phyloP scores from a whole-genome alignment of 1,140 invertebrate genomes.

The Meloidogyne chitwoodi region DNA sequence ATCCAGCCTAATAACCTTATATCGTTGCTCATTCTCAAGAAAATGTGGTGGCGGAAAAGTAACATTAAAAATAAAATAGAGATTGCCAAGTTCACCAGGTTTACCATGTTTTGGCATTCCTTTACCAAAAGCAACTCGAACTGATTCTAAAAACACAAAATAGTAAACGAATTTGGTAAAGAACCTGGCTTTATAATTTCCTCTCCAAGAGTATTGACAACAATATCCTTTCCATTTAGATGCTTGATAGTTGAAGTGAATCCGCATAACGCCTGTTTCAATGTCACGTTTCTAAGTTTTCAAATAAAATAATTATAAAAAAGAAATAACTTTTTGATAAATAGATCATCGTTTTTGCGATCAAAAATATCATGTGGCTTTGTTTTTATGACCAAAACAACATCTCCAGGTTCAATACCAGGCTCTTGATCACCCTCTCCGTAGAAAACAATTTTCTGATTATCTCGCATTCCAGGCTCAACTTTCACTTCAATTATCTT shows the following conservation, averaged over 20 bases:
- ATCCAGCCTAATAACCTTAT: constrained; percentile 62
- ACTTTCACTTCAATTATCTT: constrained; percentile 67
- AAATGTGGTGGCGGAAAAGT: constrained; percentile 79
- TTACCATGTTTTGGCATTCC: constrained; percentile 64
- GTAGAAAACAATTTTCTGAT: constrained; percentile 59
- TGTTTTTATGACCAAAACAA: constrained; percentile 64
- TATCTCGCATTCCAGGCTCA: constrained; percentile 66
- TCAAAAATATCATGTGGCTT: constrained; percentile 63
- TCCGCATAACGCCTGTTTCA: constrained; percentile 66
- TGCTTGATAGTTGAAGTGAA: constrained; percentile 69
- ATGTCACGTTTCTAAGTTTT: constrained; percentile 61
- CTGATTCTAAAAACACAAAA: constrained; percentile 49
- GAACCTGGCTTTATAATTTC: constrained; percentile 70
- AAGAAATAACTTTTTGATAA: constrained; percentile 58
- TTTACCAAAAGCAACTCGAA: constrained; percentile 64
- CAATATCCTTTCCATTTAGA: constrained; percentile 75
- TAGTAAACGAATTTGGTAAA: background rate
- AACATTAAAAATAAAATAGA: constrained; percentile 81
- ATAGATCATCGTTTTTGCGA: constrained; percentile 62
- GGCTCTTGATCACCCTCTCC: constrained; percentile 67
- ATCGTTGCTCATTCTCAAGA: constrained; percentile 67
- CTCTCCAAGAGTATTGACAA: constrained; percentile 72
- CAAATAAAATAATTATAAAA: background rate
- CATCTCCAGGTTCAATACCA: constrained; percentile 64
- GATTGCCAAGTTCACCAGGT: constrained; percentile 75